Evolutionary conservation across 2,888 invertebrate species (phyloP), one percentile per base, ranked within the genome.

Genomic region (Cyaniris semiargus): DNA sequence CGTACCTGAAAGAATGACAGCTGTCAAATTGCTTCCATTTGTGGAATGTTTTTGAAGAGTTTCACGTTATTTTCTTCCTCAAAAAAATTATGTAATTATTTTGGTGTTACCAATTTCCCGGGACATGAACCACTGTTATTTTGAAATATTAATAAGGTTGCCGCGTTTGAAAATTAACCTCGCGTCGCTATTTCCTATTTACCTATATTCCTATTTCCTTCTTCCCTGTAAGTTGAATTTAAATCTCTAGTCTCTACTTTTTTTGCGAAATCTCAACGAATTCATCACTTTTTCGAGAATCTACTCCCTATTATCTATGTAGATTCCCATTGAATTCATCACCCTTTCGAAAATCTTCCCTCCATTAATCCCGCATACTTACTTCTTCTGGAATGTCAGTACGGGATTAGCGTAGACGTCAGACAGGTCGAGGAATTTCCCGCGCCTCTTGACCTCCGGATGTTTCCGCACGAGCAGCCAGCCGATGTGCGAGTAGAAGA

Each of bases 401-500:
- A 97, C 94, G 1, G 96, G 96, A 84, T 97, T 97, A 10, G 88
- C 90, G 80, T 94, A 90, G 58, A 97, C 91, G 86, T 98, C 97
- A 15, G 95, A 95, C 83, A 97, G 83, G 83, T 97, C 96, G 71
- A 97, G 93, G 48, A 93, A 90, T 79, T 95, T 95, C 76, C 97
- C 97, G 83, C 96, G 96, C 75, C 88, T 92, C 81, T 93, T 96
- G 18, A 97, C 96, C 79, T 96, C 96, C 0, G 96, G 96, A 84
- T 97, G 97, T 86, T 97, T 97, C 79, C 94, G 95, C 83, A 95
- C 95, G 79, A 97, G 85, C 72, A 97, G 88, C 97, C 97, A 98
- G 21, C 97, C 97, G 76, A 97, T 94, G 87, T 98, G 97, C 0
- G 97, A 94, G 88, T 97, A 98, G 93, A 97, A 97, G 89, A 98